Conservation (phyloP, 2,888 invertebrate genomes). For the Mythimna loreyi region DNA sequence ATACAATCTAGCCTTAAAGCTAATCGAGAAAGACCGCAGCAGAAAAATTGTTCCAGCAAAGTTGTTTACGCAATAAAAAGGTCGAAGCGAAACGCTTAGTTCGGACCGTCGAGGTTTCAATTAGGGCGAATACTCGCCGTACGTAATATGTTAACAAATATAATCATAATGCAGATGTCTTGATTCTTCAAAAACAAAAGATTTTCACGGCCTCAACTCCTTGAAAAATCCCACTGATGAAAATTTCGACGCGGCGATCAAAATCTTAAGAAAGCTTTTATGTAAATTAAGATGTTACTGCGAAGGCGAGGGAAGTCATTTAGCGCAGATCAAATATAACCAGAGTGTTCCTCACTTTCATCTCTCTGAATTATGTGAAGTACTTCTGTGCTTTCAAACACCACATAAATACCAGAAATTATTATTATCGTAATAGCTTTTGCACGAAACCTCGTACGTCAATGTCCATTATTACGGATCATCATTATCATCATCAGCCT, state of each 20-base stretch:
- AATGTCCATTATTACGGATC: too few relatives aligned
- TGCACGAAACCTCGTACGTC: too few relatives aligned
- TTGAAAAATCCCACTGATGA: conserved; percentile 3
- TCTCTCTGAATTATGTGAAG: conserved; percentile 15
- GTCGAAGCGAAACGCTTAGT: too few relatives aligned
- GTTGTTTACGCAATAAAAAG: too few relatives aligned
- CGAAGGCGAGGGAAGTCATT: conserved; percentile 13
- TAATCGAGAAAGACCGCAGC: too few relatives aligned
- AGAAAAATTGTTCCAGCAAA: too few relatives aligned
- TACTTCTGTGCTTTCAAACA: neutral
- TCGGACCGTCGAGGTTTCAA: too few relatives aligned
- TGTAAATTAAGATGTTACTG: conserved; percentile 45
- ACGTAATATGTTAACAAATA: neutral
- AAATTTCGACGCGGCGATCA: conserved; percentile 25
- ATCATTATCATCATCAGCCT: too few relatives aligned
- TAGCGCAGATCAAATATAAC: conserved; percentile 25
- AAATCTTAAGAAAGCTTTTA: conserved; percentile 42
- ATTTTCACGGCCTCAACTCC: conserved; percentile 3
- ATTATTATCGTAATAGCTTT: neutral
- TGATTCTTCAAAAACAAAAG: neutral
- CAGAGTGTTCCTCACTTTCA: conserved; percentile 7
- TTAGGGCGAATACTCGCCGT: too few relatives aligned
- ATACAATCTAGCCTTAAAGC: too few relatives aligned
- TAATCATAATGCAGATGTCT: neutral
- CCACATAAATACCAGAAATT: neutral